phyloP scores from a whole-genome alignment of 2,888 invertebrate genomes.

The Aromia moschata region DNA sequence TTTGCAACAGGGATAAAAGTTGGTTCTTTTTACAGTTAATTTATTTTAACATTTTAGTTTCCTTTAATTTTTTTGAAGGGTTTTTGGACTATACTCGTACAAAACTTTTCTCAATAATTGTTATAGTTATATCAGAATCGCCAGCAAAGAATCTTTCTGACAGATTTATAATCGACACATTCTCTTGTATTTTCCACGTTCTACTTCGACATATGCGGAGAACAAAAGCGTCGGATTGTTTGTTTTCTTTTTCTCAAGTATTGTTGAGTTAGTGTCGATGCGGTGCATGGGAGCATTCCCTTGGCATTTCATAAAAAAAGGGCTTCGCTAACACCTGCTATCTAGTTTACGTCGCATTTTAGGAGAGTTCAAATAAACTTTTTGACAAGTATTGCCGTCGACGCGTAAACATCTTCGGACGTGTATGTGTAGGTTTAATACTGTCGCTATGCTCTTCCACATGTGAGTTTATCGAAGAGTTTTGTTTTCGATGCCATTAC shows the following conservation, averaged over 20 bases:
- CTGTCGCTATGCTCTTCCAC: conserved; percentile 6
- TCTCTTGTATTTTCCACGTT: too few species aligned
- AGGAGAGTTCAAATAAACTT: conserved; percentile 18
- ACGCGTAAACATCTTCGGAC: conserved; percentile 10
- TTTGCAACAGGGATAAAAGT: too few species aligned
- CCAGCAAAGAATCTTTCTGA: too few species aligned
- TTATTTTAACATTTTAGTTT: too few species aligned
- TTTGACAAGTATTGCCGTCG: conserved; percentile 9
- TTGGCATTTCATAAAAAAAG: conserved; percentile 8
- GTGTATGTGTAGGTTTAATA: conserved; percentile 5
- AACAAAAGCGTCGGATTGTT: conserved; percentile 5
- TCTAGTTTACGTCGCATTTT: conserved; percentile 5
- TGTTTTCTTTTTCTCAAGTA: conserved; percentile 1
- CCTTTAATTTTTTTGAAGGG: too few species aligned
- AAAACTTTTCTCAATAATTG: too few species aligned
- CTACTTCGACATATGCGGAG: too few species aligned
- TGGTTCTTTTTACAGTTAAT: too few species aligned
- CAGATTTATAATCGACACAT: too few species aligned
- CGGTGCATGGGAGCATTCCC: background rate
- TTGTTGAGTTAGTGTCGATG: background rate
- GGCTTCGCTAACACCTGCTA: conserved; percentile 17
- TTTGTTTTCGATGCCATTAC: background rate
- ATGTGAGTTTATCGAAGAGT: conserved; percentile 15
- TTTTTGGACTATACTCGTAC: too few species aligned
- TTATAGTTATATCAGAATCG: too few species aligned